phyloP scores from a whole-genome alignment of 2,113 vertebrate species.

The Anthoscopus minutus region DNA sequence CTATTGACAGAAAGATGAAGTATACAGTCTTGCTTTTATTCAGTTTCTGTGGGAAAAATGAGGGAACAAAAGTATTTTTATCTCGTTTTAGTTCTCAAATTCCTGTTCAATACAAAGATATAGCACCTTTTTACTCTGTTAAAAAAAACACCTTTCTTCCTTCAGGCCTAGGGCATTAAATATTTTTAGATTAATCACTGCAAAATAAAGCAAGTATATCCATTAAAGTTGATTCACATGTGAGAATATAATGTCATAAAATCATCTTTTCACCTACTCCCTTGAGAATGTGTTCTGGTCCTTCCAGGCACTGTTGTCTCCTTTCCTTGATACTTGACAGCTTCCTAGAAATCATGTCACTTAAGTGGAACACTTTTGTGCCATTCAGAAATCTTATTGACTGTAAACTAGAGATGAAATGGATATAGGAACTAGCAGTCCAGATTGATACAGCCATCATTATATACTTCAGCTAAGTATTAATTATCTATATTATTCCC shows the following conservation, averaged over 20 bases:
- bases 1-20: background rate
- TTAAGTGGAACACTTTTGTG: background rate
- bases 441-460: background rate
- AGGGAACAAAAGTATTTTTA: background rate
- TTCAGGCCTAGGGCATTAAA: background rate
- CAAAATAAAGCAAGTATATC: slow-evolving; percentile 1
- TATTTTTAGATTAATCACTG: slow-evolving; percentile 6
- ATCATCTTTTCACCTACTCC: slow-evolving; percentile 19
- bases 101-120: background rate
- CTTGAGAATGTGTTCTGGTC: background rate
- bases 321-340: background rate
- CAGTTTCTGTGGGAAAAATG: background rate
- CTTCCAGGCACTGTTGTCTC: background rate
- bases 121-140: background rate
- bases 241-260: slow-evolving; percentile 24
- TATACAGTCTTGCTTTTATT: background rate
- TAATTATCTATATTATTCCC: background rate
- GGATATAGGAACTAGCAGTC: background rate
- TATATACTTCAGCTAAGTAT: background rate
- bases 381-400: background rate
- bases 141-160: background rate
- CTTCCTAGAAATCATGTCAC: background rate
- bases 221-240: slow-evolving; percentile 48
- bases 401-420: slow-evolving; percentile 7
- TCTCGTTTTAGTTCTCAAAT: background rate